Evolutionary conservation across 2,888 invertebrate species (phyloP).

Genomic region (Patella caerulea): DNA sequence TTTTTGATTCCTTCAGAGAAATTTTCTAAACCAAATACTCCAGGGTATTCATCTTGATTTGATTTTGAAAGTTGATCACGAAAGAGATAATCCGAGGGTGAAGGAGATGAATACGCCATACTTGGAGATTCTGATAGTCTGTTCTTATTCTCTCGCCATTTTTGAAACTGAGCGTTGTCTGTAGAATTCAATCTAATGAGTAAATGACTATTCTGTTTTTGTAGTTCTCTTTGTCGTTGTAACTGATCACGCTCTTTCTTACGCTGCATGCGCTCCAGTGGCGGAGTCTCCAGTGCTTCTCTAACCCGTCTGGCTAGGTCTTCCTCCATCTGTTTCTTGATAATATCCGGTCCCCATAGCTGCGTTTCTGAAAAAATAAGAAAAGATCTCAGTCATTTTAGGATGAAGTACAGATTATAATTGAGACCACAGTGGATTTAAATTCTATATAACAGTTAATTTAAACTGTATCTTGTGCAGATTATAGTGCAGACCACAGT

Average conservation of each 20-base stretch:
- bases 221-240: constrained; percentile 32
- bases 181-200: constrained; percentile 11
- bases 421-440: background rate
- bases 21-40: constrained; percentile 56
- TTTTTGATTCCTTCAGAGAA: constrained; percentile 59
- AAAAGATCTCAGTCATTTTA: background rate
- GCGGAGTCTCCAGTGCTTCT: constrained; percentile 69
- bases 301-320: constrained; percentile 66
- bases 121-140: background rate
- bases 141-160: background rate
- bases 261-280: constrained; percentile 50
- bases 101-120: background rate
- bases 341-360: constrained; percentile 52
- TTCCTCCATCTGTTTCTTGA: constrained; percentile 65
- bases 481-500: background rate
- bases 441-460: background rate
- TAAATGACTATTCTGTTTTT: constrained; percentile 59
- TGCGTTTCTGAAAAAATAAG: background rate
- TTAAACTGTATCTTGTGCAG: too few species aligned
- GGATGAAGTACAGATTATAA: background rate
- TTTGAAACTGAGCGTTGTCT: background rate
- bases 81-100: constrained; percentile 36
- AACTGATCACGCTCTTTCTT: constrained; percentile 20
- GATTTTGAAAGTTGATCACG: constrained; percentile 55
- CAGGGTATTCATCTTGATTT: constrained; percentile 60